A percentile compares a stretch with the other conserved stretches of the same genome.
Evolutionary conservation across 2,888 invertebrate species (phyloP).

Genomic region (Dryomyza anilis): DNA sequence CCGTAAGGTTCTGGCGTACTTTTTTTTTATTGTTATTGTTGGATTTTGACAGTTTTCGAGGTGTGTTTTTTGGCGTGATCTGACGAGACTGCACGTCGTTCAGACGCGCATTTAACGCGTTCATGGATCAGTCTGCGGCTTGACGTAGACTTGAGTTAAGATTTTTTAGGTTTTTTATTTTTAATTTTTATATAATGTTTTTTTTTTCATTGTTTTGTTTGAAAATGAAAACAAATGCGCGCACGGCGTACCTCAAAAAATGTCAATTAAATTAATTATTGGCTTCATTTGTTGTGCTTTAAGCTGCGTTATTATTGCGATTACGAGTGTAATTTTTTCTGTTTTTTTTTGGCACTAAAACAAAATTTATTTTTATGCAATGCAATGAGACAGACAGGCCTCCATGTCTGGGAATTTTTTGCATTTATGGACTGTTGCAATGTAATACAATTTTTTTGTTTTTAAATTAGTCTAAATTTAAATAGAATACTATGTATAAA

Average conservation of each 20-base stretch:
- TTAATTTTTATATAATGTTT: too few species aligned
- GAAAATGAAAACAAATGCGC: conserved; percentile 6
- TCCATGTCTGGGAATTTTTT: too few species aligned
- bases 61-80: conserved; percentile 46
- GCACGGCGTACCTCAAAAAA: conserved; percentile 47
- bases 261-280: conserved; percentile 61
- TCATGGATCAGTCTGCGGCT: background rate
- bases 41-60: conserved; percentile 40
- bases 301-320: conserved; percentile 28
- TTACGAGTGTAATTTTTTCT: conserved; percentile 6
- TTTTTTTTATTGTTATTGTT: conserved; percentile 15
- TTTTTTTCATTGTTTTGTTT: background rate
- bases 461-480: background rate
- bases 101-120: conserved; percentile 1
- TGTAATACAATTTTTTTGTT: background rate
- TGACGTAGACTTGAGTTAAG: conserved; percentile 18
- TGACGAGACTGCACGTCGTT: conserved; percentile 47
- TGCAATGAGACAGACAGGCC: background rate
- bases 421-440: background rate
- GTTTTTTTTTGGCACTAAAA: background rate
- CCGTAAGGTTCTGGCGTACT: conserved; percentile 6
- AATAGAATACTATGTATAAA: too few species aligned
- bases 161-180: too few species aligned
- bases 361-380: background rate
- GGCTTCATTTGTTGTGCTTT: conserved; percentile 24